Evolutionary conservation across 1,140 invertebrate genomes (phyloP).

Genomic region (Drosophila pachea): DNA sequence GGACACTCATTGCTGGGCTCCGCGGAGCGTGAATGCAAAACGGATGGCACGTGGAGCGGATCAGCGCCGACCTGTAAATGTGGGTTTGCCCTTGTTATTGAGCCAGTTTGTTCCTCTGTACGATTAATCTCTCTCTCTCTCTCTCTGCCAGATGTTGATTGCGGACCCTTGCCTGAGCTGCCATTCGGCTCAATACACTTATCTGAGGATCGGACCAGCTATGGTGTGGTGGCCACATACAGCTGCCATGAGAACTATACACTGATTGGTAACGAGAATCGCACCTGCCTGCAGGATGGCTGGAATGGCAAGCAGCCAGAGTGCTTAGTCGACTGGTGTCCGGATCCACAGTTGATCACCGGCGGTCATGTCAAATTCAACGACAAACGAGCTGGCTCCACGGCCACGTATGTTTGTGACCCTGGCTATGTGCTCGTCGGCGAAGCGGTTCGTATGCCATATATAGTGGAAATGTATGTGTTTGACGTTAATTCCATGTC

Average conservation of each 20-base stretch:
- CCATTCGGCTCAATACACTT: slow-evolving; percentile 87
- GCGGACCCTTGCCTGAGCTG: slow-evolving; percentile 84
- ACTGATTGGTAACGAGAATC: slow-evolving; percentile 85
- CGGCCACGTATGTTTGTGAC: slow-evolving; percentile 89
- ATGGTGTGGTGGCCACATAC: slow-evolving; percentile 87
- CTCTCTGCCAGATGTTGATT: slow-evolving; percentile 87
- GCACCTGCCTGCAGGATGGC: slow-evolving; percentile 89
- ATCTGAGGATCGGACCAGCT: slow-evolving; percentile 85
- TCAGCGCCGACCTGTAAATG: slow-evolving; percentile 90
- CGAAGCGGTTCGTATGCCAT: slow-evolving; percentile 82
- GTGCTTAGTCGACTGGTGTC: slow-evolving; percentile 92
- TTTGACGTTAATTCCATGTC: neutral
- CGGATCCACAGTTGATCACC: slow-evolving; percentile 86
- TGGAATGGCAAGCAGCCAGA: slow-evolving; percentile 90
- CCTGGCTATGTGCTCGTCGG: slow-evolving; percentile 92
- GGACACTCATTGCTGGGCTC: slow-evolving; percentile 91
- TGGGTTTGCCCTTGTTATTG: slow-evolving; percentile 79
- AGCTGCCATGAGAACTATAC: slow-evolving; percentile 91
- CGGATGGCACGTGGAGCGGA: slow-evolving; percentile 90
- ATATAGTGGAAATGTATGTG: neutral
- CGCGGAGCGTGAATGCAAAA: slow-evolving; percentile 84
- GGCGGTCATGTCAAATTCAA: slow-evolving; percentile 85
- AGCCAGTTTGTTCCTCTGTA: neutral
- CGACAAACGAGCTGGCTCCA: slow-evolving; percentile 87
- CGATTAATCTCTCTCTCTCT: neutral